phyloP scores from a whole-genome alignment of 2,113 vertebrate species.

The Salvelinus sp. region DNA sequence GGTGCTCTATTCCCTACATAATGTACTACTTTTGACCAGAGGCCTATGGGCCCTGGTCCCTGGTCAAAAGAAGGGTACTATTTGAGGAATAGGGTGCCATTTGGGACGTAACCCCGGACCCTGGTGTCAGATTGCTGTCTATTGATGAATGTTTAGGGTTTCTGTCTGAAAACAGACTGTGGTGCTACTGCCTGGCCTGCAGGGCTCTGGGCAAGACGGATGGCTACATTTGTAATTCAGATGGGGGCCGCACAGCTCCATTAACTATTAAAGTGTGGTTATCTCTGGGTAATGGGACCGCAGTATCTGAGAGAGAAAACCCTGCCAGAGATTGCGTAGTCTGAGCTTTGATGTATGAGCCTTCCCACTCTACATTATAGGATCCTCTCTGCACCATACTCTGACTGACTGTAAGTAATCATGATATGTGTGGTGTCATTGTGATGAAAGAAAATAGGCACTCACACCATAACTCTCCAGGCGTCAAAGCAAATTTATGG shows the following conservation, averaged over 20 bases:
- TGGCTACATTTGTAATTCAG: constrained; percentile 66
- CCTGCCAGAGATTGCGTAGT: constrained; percentile 25
- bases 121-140: constrained; percentile 60
- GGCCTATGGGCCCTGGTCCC: no score
- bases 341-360: constrained; percentile 46
- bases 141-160: constrained; percentile 71
- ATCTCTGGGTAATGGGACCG: constrained; percentile 63
- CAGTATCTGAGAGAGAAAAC: constrained; percentile 54
- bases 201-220: constrained; percentile 64
- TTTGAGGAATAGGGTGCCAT: no score
- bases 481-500: background rate
- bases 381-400: constrained; percentile 19
- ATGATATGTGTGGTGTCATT: constrained; percentile 22
- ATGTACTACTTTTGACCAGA: no score
- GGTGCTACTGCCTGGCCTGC: constrained; percentile 43
- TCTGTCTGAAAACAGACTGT: constrained; percentile 45
- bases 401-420: constrained; percentile 22
- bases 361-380: constrained; percentile 24
- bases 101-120: constrained; percentile 12
- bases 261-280: constrained; percentile 78
- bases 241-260: constrained; percentile 57
- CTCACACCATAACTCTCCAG: constrained; percentile 7
- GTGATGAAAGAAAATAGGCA: constrained; percentile 3
- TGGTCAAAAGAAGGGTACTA: no score
- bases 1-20: no score